Conservation (phyloP, 2,888 invertebrate genomes). For the Hypercompe scribonia region DNA sequence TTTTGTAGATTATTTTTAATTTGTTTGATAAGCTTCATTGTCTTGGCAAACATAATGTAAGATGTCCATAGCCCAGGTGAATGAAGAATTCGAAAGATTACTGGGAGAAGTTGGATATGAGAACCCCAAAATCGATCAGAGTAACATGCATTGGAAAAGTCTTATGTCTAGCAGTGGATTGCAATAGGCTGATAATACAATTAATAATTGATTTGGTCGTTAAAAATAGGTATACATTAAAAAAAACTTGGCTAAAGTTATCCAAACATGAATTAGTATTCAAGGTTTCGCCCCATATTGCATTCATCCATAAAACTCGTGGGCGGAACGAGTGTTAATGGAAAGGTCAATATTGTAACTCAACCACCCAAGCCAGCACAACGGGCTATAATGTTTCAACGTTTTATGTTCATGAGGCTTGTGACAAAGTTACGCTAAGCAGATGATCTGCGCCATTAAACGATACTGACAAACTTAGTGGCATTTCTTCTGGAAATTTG, state of each 20-base stretch:
- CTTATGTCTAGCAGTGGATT: too few relatives aligned
- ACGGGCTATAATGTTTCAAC: slow-evolving; percentile 9
- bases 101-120: too few relatives aligned
- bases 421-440: not conserved
- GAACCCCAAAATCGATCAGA: too few relatives aligned
- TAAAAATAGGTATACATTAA: not conserved
- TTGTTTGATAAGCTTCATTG: too few relatives aligned
- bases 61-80: too few relatives aligned
- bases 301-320: slow-evolving; percentile 15
- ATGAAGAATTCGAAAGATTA: too few relatives aligned
- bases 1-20: too few relatives aligned
- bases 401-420: not conserved
- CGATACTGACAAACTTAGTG: not conserved
- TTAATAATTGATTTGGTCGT: too few relatives aligned
- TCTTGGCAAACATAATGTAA: too few relatives aligned
- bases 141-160: too few relatives aligned
- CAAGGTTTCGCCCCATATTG: not conserved
- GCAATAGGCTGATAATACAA: too few relatives aligned
- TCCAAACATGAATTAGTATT: not conserved
- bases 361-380: not conserved
- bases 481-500: not conserved
- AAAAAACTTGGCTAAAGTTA: not conserved
- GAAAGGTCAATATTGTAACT: slow-evolving; percentile 21
- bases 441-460: slow-evolving; percentile 2
- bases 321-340: not conserved